Base-by-base conservation (phyloP, 1,140 invertebrate genomes). In the Spodoptera litura region DNA sequence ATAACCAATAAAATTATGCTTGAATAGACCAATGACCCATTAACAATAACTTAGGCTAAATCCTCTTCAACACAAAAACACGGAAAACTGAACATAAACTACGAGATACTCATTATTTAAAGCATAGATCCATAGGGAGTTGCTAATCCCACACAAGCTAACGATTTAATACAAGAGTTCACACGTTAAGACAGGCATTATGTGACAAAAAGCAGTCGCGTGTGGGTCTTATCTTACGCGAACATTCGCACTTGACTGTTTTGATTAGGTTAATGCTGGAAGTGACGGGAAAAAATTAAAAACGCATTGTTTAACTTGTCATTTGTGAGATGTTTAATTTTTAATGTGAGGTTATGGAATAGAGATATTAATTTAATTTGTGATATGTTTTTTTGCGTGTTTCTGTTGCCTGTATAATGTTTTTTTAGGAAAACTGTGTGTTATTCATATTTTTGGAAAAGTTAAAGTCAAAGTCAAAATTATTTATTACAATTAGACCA, bases 131-230 rank as follows among this genome's bases (percentile, higher is more conserved):
- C 49, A 58, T 68, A 51, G 49, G 12, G 27, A 55, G 11, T 72
- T 25, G 53, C 31, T 83, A 71, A 80, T 52, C 74, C 72, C 58
- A 15, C 56, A 61, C 38, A 81, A 85, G 84, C 81, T 79, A 78
- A 86, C 80, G 81, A 86, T 83, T 88, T 83, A 88, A 85, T 85
- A 83, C 85, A 81, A 80, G 80, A 68, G 77, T 85, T 82, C 83
- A 64, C 85, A 81, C 73, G 81, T 78, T 86, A 87, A 89, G 87
- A 88, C 88, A 64, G 70, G 87, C 78, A 88, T 90, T 91, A 90
- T 85, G 85, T 83, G 88, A 90, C 89, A 91, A 91, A 92, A 91
- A 89, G 88, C 86, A 84, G 81, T 81, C 80, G 83, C 77, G 81
- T 80, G 81, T 82, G 73, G 53, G 73, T 81, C 87, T 92, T 92